Base-by-base conservation (phyloP, 2,888 invertebrate species). In the Zootermopsis nevadensis region DNA sequence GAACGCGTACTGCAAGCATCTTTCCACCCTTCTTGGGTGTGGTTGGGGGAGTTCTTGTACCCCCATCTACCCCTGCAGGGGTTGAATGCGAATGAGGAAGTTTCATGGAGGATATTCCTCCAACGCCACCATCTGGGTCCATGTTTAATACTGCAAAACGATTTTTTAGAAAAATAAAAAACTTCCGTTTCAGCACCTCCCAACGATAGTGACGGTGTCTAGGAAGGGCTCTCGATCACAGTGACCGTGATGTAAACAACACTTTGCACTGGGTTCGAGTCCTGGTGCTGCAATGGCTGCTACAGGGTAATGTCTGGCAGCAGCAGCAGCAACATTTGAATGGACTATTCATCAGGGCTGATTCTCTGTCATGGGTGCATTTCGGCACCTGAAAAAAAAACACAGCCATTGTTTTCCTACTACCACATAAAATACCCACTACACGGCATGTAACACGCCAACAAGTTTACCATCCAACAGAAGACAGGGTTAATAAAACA, bases 11-110 rank as follows among this genome's bases (percentile, higher is more conserved):
- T 82, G 96, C 96, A 85, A 97, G 92, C 94, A 97, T 97, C 90
- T 97, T 97, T 88, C 97, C 97, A 87, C 94, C 94, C 88, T 95
- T 96, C 87, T 95, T 93, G 82, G 95, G 95, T 86, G 96, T 95
- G 86, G 95, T 92, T 81, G 95, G 95, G 84, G 95, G 95, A 86
- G 96, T 95, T 85, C 95, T 92, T 85, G 91, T 91, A 74, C 88
- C 91, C 86, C 94, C 94, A 91, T 96, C 96, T 87, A 96, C 96
- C 86, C 96, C 96, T 83, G 95, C 95, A 85, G 96, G 96, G 87
- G 95, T 96, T 88, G 95, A 95, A 89, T 95, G 92, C 87, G 96
- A 96, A 89, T 96, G 96, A 35, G 88, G 87, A 84, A 88, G 86
- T 84, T 87, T 88, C 81, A 84, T 30, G 30, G 84, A 82, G 83